Evolutionary conservation across 2,797 vertebrate species (phyloP), one percentile per base, ranked within the genome.

Genomic region (Parauchenoglanis ngamensis): DNA sequence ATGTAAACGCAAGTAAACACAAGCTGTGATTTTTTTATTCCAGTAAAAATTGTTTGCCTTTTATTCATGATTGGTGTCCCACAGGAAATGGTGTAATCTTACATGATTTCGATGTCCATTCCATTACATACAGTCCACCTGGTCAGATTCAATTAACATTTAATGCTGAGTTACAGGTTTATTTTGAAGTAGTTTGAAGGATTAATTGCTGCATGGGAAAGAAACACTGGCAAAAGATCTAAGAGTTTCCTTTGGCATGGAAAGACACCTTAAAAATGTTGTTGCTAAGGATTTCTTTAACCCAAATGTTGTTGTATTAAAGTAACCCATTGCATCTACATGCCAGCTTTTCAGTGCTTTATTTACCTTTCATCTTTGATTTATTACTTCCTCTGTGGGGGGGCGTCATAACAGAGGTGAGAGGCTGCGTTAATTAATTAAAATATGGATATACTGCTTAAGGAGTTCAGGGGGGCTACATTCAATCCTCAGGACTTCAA

Each of bases 361-460:
- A 91, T 94, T 94, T 93, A 88, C 91, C 87, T 87, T 89, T 90
- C 88, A 89, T 85, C 88, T 90, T 93, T 90, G 11, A 85, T 91
- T 95, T 95, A 93, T 95, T 94, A 94, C 92, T 80, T 87, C 19
- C 87, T 59, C 92, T 57, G 89, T 87, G 56, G 93, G 94, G 61
- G 92, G 86, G 88, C 92, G 93, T 92, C 89, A 93, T 90, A 92
- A 92, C 54, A 83, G 86, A 92, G 90, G 91, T 93, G 90, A 87
- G 89, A 91, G 92, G 93, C 90, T 92, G 90, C 93, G 94, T 94
- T 92, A 91, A 94, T 94, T 88, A 92, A 93, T 94, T 93, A 92
- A 93, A 95, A 94, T 94, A 88, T 93, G 89, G 90, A 91, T 92
- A 95, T 94, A 94, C 94, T 94, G 94, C 93, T 94, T 93, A 93